Percentiles rank a stretch among this genome's conserved stretches.
These are phyloP conservation scores for Cheilinus undulatus DNA, from an alignment of 2,113 vertebrate genomes.

Conservation along the genomic window DNA sequence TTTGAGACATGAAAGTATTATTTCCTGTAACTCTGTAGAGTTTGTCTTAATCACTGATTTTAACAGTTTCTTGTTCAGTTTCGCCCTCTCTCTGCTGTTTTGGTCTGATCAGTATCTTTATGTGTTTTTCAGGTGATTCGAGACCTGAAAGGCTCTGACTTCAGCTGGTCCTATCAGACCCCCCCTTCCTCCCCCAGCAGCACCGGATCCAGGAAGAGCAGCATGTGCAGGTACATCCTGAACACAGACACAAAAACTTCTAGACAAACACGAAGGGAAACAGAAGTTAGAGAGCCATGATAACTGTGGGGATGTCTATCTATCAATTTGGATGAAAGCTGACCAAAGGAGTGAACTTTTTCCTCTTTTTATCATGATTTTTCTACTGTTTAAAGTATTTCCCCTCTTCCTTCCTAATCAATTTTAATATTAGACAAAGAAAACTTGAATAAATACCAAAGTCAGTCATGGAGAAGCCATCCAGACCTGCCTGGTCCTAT, in stretches of 20 bases:
- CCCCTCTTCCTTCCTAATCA: too few species aligned
- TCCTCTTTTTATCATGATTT: too few species aligned
- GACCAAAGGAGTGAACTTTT: too few species aligned
- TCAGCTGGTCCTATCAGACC: constrained; percentile 98
- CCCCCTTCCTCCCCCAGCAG: constrained; percentile 96
- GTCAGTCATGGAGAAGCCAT: too few species aligned
- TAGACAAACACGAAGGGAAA: background rate
- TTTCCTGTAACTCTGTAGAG: background rate
- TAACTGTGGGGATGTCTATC: too few species aligned
- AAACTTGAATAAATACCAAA: too few species aligned
- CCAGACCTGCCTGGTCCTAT: too few species aligned
- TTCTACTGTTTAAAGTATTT: too few species aligned
- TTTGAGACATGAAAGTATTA: too few species aligned
- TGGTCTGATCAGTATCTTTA: constrained; percentile 1
- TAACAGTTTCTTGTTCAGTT: background rate
- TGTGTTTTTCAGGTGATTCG: constrained; percentile 90
- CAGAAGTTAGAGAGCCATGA: too few species aligned
- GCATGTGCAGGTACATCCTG: constrained; percentile 93
- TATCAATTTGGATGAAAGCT: too few species aligned
- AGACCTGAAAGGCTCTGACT: constrained; percentile 97
- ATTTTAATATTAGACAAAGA: too few species aligned
- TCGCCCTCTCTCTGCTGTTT: background rate
- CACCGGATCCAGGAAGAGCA: constrained; percentile 95
- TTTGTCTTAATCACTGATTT: background rate
- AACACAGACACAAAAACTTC: constrained; percentile 4